phyloP scores from a whole-genome alignment of 2,888 invertebrate species.

The Tolmerus cingulatus region DNA sequence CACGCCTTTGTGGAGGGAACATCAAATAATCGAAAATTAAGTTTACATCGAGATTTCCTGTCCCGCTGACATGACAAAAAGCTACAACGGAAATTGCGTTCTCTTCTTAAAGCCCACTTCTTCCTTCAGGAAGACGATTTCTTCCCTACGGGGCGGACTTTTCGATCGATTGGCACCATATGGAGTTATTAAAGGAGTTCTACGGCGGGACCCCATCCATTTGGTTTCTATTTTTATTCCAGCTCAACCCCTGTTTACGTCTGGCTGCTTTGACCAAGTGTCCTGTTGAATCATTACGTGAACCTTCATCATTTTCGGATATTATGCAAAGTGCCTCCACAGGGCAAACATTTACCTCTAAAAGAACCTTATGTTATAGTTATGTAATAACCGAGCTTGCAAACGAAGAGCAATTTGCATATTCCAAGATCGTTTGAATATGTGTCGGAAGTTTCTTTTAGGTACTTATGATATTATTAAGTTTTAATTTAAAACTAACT shows the following conservation, averaged over 20 bases:
- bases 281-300: background rate
- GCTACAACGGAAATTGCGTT: slow-evolving; percentile 21
- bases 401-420: background rate
- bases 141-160: background rate
- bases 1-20: background rate
- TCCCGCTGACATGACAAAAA: slow-evolving; percentile 6
- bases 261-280: background rate
- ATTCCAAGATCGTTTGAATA: background rate
- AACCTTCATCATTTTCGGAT: background rate
- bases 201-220: background rate
- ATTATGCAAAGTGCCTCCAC: background rate
- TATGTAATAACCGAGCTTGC: background rate
- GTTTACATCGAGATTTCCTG: slow-evolving; percentile 11
- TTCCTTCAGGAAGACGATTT: background rate
- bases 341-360: background rate
- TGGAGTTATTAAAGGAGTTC: background rate
- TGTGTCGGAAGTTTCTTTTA: background rate
- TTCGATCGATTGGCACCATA: background rate
- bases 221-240: background rate
- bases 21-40: background rate
- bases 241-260: background rate
- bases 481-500: too few relatives aligned
- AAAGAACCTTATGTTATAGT: background rate
- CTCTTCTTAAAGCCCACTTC: background rate
- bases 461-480: background rate